A percentile compares a stretch with the other conserved stretches of the same genome.
Evolutionary conservation across 2,888 invertebrate genomes (phyloP).

Genomic region (Nomada goodeniana): DNA sequence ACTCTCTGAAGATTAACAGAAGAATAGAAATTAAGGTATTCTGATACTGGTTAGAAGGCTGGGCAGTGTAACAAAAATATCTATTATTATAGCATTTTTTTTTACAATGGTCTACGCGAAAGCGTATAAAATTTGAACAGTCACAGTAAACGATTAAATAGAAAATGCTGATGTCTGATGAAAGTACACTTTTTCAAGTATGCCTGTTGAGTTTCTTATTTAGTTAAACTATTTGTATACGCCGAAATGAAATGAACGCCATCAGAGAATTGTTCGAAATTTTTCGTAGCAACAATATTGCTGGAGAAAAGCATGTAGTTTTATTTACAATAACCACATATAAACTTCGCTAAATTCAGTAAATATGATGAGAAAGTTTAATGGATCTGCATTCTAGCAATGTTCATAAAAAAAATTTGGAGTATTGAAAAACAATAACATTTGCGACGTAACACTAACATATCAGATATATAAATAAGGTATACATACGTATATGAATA

Average conservation of each 20-base stretch:
- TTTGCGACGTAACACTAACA: not conserved
- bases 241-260: not conserved
- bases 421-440: not conserved
- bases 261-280: not conserved
- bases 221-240: not conserved
- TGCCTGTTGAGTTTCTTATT: not conserved
- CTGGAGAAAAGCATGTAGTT: no score
- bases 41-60: not conserved
- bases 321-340: no score
- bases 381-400: no score
- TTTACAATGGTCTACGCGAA: not conserved
- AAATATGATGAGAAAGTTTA: no score
- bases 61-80: not conserved
- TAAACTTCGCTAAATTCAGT: no score
- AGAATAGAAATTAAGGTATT: not conserved
- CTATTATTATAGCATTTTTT: not conserved
- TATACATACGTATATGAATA: not conserved
- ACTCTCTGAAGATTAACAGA: no score
- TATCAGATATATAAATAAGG: slow-evolving; percentile 15
- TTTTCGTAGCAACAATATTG: no score
- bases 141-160: not conserved
- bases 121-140: not conserved
- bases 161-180: slow-evolving; percentile 17
- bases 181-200: slow-evolving; percentile 3
- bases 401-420: not conserved